Percentiles rank a stretch among this genome's conserved stretches.
These are phyloP conservation scores for Lasiurus borealis DNA, from an alignment of 2,113 vertebrate species.

Conservation along the genomic window DNA sequence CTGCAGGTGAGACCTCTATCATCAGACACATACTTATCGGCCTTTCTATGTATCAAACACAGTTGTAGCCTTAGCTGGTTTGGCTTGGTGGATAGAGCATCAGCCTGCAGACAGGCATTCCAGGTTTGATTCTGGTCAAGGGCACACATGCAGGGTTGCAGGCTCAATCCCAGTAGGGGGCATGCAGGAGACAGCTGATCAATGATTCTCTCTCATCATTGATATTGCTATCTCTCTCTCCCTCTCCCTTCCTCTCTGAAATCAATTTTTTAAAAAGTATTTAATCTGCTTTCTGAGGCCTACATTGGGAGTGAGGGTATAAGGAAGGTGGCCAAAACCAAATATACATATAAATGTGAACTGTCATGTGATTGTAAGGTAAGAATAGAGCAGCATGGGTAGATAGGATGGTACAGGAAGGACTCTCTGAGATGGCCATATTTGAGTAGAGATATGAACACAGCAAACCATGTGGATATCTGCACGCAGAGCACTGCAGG, in stretches of 20 bases:
- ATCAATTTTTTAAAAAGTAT: too few species aligned
- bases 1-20: not conserved
- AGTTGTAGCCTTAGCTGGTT: not conserved
- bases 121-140: too few species aligned
- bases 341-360: not conserved
- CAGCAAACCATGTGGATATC: not conserved
- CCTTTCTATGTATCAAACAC: not conserved
- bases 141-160: too few species aligned
- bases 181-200: too few species aligned
- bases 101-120: too few species aligned
- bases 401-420: not conserved
- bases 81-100: too few species aligned
- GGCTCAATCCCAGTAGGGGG: too few species aligned
- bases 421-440: not conserved
- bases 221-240: too few species aligned
- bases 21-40: not conserved
- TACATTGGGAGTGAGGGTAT: too few species aligned
- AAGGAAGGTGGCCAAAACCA: not conserved
- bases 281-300: not conserved
- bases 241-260: too few species aligned
- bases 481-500: too few species aligned
- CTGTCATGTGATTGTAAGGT: not conserved
- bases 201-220: too few species aligned
- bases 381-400: not conserved
- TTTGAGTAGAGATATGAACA: not conserved